Conservation (phyloP, 2,888 invertebrate genomes). For the Dromius quadrimaculatus region DNA sequence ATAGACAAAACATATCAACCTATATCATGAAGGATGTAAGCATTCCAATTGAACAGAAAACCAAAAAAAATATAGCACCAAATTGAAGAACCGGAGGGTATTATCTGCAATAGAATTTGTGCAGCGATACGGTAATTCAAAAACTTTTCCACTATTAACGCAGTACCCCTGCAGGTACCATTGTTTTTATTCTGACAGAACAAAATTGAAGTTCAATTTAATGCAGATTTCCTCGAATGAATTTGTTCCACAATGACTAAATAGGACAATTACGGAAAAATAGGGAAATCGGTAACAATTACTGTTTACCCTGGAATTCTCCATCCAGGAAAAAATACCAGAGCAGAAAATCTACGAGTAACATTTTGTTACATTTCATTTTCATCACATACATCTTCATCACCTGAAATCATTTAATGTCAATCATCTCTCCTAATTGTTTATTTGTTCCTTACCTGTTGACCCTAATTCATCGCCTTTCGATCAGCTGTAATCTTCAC, state of each 20-base stretch:
- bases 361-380: too few relatives aligned
- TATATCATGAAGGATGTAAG: neutral
- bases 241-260: neutral
- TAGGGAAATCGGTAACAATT: too few relatives aligned
- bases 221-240: conserved; percentile 17
- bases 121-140: conserved; percentile 1
- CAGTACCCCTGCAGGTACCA: neutral
- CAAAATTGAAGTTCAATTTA: conserved; percentile 6
- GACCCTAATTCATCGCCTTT: too few relatives aligned
- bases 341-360: too few relatives aligned
- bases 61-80: conserved; percentile 9
- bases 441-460: too few relatives aligned
- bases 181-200: conserved; percentile 20
- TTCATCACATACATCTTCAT: too few relatives aligned
- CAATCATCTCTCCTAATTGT: too few relatives aligned
- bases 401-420: too few relatives aligned
- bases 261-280: conserved; percentile 9
- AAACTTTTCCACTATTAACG: neutral
- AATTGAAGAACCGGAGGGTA: conserved; percentile 15
- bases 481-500: too few relatives aligned
- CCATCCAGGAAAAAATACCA: too few relatives aligned
- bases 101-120: conserved; percentile 9
- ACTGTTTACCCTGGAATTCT: too few relatives aligned
- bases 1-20: conserved; percentile 5
- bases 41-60: conserved; percentile 3